A percentile compares a stretch with the other conserved stretches of the same genome.
These are phyloP conservation scores for Carassius carassius DNA, from an alignment of 2,113 vertebrate species.

Conservation along the genomic window DNA sequence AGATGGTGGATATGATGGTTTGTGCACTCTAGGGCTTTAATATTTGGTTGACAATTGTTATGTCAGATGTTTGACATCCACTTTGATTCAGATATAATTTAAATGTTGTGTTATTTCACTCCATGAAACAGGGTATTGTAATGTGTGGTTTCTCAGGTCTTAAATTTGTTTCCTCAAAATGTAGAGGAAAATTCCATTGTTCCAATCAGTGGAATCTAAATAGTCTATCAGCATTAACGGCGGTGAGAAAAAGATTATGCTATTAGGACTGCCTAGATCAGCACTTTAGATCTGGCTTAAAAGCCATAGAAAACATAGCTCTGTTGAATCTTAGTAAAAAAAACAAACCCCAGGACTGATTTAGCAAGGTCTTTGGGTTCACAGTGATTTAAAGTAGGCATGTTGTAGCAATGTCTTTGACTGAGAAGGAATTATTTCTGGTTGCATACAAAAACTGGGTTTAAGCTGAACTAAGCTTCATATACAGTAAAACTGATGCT, in stretches of 20 bases:
- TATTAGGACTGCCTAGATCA: constrained; percentile 16
- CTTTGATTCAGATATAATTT: constrained; percentile 6
- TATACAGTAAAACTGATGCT: background rate
- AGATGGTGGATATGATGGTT: background rate
- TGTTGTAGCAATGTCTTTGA: background rate
- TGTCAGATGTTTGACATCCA: background rate
- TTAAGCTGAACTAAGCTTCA: background rate
- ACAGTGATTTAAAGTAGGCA: constrained; percentile 29
- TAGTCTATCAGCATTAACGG: constrained; percentile 44
- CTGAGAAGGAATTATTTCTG: background rate
- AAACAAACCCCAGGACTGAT: constrained; percentile 25
- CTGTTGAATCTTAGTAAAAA: constrained; percentile 26
- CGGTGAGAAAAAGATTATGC: constrained; percentile 23
- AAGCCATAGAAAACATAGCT: constrained; percentile 14
- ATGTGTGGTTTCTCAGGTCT: constrained; percentile 34
- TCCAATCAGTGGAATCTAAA: constrained; percentile 13
- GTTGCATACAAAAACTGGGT: background rate
- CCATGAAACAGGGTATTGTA: background rate
- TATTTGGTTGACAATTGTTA: constrained; percentile 16
- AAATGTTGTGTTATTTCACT: constrained; percentile 2
- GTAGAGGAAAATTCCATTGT: constrained; percentile 26
- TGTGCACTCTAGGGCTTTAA: background rate
- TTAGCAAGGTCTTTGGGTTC: constrained; percentile 27
- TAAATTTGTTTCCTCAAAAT: constrained; percentile 24
- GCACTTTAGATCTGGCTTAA: constrained; percentile 38